Conservation (phyloP, 2,113 vertebrate genomes). For the Hemiscyllium ocellatum region DNA sequence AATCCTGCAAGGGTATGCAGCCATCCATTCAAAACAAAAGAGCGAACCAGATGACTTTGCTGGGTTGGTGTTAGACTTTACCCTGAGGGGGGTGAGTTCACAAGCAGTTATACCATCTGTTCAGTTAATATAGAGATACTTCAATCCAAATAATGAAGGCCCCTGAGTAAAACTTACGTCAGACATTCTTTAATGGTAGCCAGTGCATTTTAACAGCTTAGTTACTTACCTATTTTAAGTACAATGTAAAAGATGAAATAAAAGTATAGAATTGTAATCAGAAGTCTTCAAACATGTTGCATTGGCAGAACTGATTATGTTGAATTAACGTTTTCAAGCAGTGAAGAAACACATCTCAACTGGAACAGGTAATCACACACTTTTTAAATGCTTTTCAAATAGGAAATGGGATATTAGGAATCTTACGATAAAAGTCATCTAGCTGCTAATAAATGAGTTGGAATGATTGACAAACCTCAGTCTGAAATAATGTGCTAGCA, state of each 20-base stretch:
- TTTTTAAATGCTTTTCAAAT: conserved; percentile 11
- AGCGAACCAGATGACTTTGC: conserved; percentile 52
- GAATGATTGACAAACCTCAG: background rate
- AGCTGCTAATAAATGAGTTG: background rate
- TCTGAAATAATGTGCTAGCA: background rate
- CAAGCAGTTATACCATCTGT: conserved; percentile 69
- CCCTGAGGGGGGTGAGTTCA: conserved; percentile 53
- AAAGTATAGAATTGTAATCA: background rate
- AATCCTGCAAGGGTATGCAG: conserved; percentile 36
- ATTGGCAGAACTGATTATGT: background rate
- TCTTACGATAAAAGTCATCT: background rate
- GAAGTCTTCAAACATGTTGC: background rate
- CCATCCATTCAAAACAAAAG: conserved; percentile 35
- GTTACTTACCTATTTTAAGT: background rate
- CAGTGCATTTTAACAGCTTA: conserved; percentile 6
- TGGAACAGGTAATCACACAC: background rate
- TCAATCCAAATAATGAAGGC: conserved; percentile 66
- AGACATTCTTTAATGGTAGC: conserved; percentile 46
- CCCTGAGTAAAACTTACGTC: conserved; percentile 67
- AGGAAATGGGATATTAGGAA: conserved; percentile 14
- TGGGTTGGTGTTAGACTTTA: conserved; percentile 59
- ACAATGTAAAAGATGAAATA: too few relatives aligned
- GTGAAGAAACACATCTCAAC: background rate
- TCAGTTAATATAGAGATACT: conserved; percentile 68
- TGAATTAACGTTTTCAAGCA: background rate